These are phyloP conservation scores for Drosophila rhopaloa DNA, from an alignment of 1,140 invertebrate species.

Conservation along the genomic window DNA sequence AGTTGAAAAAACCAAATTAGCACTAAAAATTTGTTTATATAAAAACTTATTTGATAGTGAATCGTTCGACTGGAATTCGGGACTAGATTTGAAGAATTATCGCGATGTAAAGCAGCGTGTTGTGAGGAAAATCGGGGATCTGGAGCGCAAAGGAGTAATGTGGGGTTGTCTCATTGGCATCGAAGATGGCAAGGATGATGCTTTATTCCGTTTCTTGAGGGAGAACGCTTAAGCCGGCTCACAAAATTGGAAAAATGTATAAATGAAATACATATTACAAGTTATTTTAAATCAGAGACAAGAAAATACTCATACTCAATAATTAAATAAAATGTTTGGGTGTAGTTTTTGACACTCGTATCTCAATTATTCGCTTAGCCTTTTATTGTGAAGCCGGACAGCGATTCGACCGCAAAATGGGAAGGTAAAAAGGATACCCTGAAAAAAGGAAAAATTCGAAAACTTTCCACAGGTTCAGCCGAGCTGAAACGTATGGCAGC, in stretches of 20 bases:
- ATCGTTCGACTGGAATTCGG: constrained; percentile 13
- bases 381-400: constrained; percentile 40
- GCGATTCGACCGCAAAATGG: constrained; percentile 52
- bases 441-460: constrained; percentile 5
- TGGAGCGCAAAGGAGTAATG: constrained; percentile 15
- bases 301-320: constrained; percentile 6
- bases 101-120: constrained; percentile 20
- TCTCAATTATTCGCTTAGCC: constrained; percentile 53
- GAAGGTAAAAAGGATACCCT: neutral
- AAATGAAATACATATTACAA: neutral
- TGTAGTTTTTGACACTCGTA: constrained; percentile 14
- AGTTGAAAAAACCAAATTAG: neutral
- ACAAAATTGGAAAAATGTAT: constrained; percentile 20
- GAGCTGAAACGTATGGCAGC: constrained; percentile 37
- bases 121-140: constrained; percentile 3
- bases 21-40: rapidly evolving
- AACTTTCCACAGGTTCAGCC: constrained; percentile 22
- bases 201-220: constrained; percentile 11
- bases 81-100: constrained; percentile 5
- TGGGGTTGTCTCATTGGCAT: constrained; percentile 23
- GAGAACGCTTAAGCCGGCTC: constrained; percentile 3
- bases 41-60: neutral
- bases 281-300: neutral
- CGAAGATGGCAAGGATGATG: constrained; percentile 28
- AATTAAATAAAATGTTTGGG: constrained; percentile 6